Conservation (phyloP, 2,113 vertebrate species). For the Tapirus terrestris region DNA sequence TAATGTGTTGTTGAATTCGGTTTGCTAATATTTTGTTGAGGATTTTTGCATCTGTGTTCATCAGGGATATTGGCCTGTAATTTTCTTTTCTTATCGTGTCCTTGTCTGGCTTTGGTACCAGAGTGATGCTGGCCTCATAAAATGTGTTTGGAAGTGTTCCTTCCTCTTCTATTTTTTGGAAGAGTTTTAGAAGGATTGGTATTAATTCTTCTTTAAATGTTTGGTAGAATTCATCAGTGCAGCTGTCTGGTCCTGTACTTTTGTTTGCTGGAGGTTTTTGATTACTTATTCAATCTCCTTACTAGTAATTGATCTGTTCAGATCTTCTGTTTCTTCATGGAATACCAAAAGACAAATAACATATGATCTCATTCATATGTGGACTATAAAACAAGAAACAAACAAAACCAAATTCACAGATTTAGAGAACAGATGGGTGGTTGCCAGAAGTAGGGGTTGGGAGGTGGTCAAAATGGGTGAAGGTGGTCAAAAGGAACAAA, state of each 20-base stretch:
- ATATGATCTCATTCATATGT: background rate
- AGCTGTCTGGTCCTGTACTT: background rate
- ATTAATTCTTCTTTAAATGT: background rate
- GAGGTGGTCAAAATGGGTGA: background rate
- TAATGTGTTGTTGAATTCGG: background rate
- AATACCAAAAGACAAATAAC: background rate
- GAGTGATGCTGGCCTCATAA: background rate
- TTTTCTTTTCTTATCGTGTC: background rate
- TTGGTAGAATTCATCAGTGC: background rate
- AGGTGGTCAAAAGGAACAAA: background rate
- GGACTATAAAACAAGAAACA: background rate
- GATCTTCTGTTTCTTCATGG: background rate
- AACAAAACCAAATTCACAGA: background rate
- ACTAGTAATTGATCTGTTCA: background rate
- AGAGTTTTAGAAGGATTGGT: background rate
- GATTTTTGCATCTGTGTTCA: background rate
- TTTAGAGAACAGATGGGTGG: background rate
- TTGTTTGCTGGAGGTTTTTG: background rate
- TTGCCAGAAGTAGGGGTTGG: background rate
- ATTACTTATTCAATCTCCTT: background rate
- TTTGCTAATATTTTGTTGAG: background rate
- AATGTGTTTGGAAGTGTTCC: background rate
- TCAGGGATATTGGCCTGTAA: background rate
- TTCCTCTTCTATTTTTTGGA: background rate
- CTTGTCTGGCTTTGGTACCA: constrained; percentile 6